Percentiles rank a stretch among this genome's conserved stretches.
Conservation (phyloP, 2,113 vertebrate genomes). For the Barbus barbus region DNA sequence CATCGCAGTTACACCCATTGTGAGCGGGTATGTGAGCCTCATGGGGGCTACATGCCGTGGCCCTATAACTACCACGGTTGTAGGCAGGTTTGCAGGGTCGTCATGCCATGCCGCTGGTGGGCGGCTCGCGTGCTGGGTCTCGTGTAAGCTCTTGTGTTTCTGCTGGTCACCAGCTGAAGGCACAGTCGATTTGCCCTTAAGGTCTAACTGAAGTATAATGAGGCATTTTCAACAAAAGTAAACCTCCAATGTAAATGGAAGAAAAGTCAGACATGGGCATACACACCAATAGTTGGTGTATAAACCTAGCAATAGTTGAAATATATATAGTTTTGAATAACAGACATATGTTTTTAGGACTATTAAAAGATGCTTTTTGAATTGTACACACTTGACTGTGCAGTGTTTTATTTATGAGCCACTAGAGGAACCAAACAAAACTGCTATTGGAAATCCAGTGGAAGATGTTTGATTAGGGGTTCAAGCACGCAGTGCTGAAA, state of each 20-base stretch:
- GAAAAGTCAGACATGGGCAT: background rate
- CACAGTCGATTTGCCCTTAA: background rate
- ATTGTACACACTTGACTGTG: background rate
- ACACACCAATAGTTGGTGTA: background rate
- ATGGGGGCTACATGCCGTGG: slow-evolving; percentile 85
- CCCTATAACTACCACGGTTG: slow-evolving; percentile 91
- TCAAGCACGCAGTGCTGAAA: too few relatives aligned
- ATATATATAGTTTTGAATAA: background rate
- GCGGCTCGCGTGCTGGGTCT: slow-evolving; percentile 89
- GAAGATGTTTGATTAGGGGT: too few relatives aligned
- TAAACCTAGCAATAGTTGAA: too few relatives aligned
- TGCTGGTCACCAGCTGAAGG: background rate
- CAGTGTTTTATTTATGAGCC: background rate
- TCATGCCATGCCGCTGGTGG: slow-evolving; percentile 98
- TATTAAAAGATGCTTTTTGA: background rate
- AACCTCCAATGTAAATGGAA: background rate
- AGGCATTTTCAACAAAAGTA: background rate
- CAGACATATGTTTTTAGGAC: background rate
- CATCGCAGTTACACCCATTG: slow-evolving; percentile 89
- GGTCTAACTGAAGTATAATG: background rate
- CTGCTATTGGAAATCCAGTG: too few relatives aligned
- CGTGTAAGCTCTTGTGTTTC: slow-evolving; percentile 71
- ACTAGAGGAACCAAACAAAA: background rate
- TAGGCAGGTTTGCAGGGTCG: slow-evolving; percentile 84
- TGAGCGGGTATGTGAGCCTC: slow-evolving; percentile 89